A percentile compares a stretch with the other conserved stretches of the same genome.
These are phyloP conservation scores for Coccyzus lansbergi DNA, from an alignment of 2,797 vertebrate genomes.

Conservation along the genomic window DNA sequence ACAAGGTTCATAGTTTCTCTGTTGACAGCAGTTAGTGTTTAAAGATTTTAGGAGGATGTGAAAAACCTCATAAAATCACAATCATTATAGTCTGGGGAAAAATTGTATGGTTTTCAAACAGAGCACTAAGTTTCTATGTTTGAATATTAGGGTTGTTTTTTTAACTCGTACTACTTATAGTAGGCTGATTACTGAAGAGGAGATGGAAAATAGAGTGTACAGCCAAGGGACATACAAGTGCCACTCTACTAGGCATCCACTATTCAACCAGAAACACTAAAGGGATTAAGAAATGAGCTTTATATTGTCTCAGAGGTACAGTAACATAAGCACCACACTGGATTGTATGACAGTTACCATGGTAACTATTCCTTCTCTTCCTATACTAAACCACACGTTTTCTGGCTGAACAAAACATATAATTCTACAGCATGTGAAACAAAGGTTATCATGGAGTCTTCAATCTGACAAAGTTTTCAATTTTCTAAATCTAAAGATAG, in stretches of 20 bases:
- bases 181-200: not conserved
- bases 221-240: slow-evolving; percentile 39
- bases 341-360: slow-evolving; percentile 64
- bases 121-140: not conserved
- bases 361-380: slow-evolving; percentile 34
- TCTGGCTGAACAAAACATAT: slow-evolving; percentile 8
- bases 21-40: not conserved
- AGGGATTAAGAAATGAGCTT: slow-evolving; percentile 57
- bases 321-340: slow-evolving; percentile 34
- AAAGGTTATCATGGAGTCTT: not conserved
- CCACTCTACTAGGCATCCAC: slow-evolving; percentile 43
- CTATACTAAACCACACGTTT: not conserved
- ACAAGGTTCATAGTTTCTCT: slow-evolving; percentile 13
- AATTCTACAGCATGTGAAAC: slow-evolving; percentile 12
- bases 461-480: not conserved
- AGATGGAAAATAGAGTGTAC: slow-evolving; percentile 13
- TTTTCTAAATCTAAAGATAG: not conserved
- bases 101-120: slow-evolving; percentile 32
- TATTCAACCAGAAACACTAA: slow-evolving; percentile 58
- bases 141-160: not conserved
- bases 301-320: slow-evolving; percentile 56
- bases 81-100: slow-evolving; percentile 6
- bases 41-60: slow-evolving; percentile 20
- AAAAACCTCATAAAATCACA: slow-evolving; percentile 35
- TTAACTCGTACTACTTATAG: not conserved